phyloP scores from a whole-genome alignment of 1,140 invertebrate genomes.

The Hylaeus anthracinus region DNA sequence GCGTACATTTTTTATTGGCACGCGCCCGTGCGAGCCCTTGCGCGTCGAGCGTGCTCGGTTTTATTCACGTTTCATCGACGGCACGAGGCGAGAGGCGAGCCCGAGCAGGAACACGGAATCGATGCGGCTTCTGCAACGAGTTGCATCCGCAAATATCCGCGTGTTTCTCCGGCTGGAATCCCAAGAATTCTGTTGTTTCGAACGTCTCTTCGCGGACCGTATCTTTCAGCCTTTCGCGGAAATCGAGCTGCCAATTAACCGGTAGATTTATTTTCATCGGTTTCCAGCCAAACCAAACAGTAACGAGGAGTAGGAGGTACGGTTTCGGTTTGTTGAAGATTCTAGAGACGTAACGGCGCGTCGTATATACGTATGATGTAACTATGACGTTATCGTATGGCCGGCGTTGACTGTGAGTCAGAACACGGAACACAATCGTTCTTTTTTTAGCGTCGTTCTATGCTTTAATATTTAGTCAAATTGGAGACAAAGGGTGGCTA shows the following conservation, averaged over 20 bases:
- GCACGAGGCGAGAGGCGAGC: neutral
- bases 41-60: slow-evolving; percentile 1
- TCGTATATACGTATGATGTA: too few species aligned
- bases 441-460: too few species aligned
- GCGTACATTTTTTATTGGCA: neutral
- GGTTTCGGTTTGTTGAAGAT: too few species aligned
- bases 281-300: too few species aligned
- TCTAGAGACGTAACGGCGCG: too few species aligned
- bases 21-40: neutral
- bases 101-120: neutral
- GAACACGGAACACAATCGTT: too few species aligned
- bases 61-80: neutral
- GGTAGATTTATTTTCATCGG: too few species aligned
- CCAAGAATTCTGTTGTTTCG: slow-evolving; percentile 8
- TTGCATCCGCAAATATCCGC: slow-evolving; percentile 37
- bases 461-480: neutral
- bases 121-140: neutral
- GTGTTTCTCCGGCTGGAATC: slow-evolving; percentile 19
- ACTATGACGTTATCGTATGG: too few species aligned
- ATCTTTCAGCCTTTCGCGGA: neutral
- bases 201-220: neutral
- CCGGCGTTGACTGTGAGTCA: too few species aligned
- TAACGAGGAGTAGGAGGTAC: too few species aligned
- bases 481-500: neutral
- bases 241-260: neutral